phyloP scores from a whole-genome alignment of 2,113 vertebrate genomes.

The Alligator sinensis region DNA sequence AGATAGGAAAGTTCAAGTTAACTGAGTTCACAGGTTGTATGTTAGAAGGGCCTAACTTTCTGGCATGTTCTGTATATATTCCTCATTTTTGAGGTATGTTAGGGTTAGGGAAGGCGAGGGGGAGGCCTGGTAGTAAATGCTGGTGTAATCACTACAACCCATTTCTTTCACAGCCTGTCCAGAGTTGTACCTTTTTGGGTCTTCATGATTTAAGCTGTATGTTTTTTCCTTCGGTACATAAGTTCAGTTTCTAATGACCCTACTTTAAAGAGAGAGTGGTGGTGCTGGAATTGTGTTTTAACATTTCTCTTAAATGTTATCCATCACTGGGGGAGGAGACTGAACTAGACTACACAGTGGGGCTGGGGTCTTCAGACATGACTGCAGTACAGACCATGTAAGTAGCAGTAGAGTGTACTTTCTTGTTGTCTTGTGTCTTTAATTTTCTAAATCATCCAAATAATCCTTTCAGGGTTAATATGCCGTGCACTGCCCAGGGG shows the following conservation, averaged over 20 bases:
- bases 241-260: neutral
- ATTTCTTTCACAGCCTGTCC: neutral
- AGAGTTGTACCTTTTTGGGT: neutral
- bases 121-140: neutral
- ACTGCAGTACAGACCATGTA: neutral
- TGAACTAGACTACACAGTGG: neutral
- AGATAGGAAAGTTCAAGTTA: neutral
- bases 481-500: slow-evolving; percentile 94
- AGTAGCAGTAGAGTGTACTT: neutral
- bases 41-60: neutral
- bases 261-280: neutral
- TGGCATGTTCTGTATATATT: neutral
- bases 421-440: slow-evolving; percentile 24
- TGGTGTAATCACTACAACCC: neutral
- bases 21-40: neutral
- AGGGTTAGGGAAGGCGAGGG: neutral
- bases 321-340: neutral
- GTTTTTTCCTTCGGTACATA: neutral
- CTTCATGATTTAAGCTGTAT: neutral
- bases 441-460: slow-evolving; percentile 23
- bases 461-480: slow-evolving; percentile 87
- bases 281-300: neutral
- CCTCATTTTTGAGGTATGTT: neutral
- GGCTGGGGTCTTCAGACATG: neutral
- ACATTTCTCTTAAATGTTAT: neutral